These are phyloP conservation scores for Dynastes grantii DNA, from an alignment of 2,888 invertebrate species.

Conservation along the genomic window DNA sequence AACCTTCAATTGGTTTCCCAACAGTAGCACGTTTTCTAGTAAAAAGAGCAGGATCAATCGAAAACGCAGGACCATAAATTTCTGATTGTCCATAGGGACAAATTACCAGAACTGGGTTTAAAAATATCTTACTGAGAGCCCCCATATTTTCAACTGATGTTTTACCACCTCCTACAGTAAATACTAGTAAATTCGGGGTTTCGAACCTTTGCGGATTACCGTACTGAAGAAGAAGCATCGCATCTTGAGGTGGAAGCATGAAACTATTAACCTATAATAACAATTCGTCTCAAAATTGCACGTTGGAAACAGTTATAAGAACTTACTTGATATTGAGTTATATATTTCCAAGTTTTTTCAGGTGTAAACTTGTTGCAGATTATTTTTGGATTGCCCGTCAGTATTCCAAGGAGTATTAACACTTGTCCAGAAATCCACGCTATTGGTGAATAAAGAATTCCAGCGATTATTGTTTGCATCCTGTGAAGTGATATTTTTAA, in stretches of 20 bases:
- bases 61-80: neutral
- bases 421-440: neutral
- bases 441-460: neutral
- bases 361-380: slow-evolving; percentile 8
- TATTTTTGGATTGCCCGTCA: neutral
- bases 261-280: neutral
- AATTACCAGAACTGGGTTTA: neutral
- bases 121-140: slow-evolving; percentile 6
- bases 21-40: neutral
- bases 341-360: slow-evolving; percentile 24
- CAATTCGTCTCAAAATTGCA: too few relatives aligned
- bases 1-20: neutral
- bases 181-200: neutral
- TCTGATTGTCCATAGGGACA: slow-evolving; percentile 44
- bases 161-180: slow-evolving; percentile 24
- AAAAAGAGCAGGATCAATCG: neutral
- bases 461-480: too few relatives aligned
- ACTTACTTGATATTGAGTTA: slow-evolving; percentile 34
- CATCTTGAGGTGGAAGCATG: slow-evolving; percentile 14
- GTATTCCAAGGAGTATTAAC: neutral
- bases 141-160: slow-evolving; percentile 26
- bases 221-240: slow-evolving; percentile 11
- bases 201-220: slow-evolving; percentile 22
- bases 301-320: neutral
- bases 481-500: too few relatives aligned